Percentiles rank a stretch among this genome's conserved stretches.
Evolutionary conservation across 1,140 invertebrate species (phyloP).

Genomic region (Luehdorfia chinensis): DNA sequence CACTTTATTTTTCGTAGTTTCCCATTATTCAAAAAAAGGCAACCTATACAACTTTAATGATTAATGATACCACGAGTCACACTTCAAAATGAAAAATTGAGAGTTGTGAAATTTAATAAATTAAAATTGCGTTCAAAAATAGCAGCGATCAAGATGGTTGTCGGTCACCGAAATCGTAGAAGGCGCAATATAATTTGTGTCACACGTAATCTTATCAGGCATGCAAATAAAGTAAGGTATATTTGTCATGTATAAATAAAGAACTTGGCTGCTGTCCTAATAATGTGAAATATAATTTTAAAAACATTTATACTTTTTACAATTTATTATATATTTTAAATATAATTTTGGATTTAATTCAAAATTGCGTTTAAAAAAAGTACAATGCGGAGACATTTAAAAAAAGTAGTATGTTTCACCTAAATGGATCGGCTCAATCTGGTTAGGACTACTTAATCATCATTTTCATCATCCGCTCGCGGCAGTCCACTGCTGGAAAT

Average conservation of each 20-base stretch:
- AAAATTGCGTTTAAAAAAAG: too few relatives aligned
- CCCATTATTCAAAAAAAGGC: slow-evolving; percentile 7
- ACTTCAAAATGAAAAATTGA: slow-evolving; percentile 2
- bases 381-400: too few relatives aligned
- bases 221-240: slow-evolving; percentile 16
- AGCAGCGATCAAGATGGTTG: slow-evolving; percentile 6
- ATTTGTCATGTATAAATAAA: slow-evolving; percentile 12
- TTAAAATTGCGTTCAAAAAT: slow-evolving; percentile 8
- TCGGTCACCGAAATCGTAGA: slow-evolving; percentile 14
- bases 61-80: slow-evolving; percentile 1
- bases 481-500: too few relatives aligned
- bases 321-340: too few relatives aligned
- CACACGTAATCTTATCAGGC: slow-evolving; percentile 10
- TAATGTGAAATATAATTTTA: slow-evolving; percentile 8
- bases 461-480: too few relatives aligned
- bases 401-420: too few relatives aligned
- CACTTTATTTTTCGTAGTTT: neutral
- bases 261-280: neutral
- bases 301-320: too few relatives aligned
- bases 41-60: slow-evolving; percentile 5
- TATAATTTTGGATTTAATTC: too few relatives aligned
- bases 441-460: too few relatives aligned
- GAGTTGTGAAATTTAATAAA: slow-evolving; percentile 12
- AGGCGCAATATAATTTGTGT: slow-evolving; percentile 8
- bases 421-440: too few relatives aligned